phyloP scores from a whole-genome alignment of 2,888 invertebrate species.

The Candidula unifasciata region DNA sequence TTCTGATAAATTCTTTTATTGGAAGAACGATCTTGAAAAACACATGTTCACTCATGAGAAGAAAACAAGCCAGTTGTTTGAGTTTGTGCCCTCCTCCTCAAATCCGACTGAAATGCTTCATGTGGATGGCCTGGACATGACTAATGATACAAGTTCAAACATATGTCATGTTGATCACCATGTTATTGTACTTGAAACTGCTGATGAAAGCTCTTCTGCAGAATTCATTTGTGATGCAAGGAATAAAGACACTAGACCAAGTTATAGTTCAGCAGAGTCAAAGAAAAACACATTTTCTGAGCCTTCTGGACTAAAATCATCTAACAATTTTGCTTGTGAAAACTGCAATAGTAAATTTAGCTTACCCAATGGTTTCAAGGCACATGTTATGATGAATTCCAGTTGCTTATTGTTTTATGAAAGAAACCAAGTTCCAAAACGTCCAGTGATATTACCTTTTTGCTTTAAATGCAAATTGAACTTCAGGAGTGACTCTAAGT shows the following conservation, averaged over 20 bases:
- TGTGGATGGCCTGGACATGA: neutral
- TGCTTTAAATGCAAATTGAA: slow-evolving; percentile 13
- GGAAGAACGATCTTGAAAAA: neutral
- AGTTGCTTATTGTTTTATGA: neutral
- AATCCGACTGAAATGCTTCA: neutral
- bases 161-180: neutral
- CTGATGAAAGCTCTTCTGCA: too few species aligned
- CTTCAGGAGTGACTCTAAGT: neutral
- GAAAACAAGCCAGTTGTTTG: neutral
- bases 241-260: too few species aligned
- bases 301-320: neutral
- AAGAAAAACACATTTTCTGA: neutral
- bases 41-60: slow-evolving; percentile 7
- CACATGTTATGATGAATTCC: slow-evolving; percentile 8
- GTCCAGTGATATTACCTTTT: neutral
- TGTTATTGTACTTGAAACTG: neutral
- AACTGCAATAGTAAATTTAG: neutral
- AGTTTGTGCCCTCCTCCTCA: neutral
- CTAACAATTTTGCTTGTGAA: neutral
- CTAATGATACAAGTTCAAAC: too few species aligned
- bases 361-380: neutral
- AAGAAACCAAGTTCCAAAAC: neutral
- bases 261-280: neutral
- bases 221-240: too few species aligned
- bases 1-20: neutral